A percentile compares a stretch with the other conserved stretches of the same genome.
Conservation (phyloP, 1,140 invertebrate species). For the Coenobita brevimanus region DNA sequence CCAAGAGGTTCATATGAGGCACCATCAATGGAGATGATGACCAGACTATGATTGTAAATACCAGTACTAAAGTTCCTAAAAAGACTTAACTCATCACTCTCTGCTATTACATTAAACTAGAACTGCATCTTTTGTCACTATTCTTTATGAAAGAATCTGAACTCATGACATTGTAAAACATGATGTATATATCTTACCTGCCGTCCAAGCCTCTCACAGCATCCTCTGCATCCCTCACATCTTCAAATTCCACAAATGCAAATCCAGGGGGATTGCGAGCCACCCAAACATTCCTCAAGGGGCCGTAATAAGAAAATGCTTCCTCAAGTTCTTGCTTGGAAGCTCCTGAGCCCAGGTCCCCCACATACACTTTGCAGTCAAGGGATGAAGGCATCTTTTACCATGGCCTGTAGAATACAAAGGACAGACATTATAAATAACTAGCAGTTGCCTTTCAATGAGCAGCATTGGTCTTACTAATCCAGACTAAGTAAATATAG, state of each 20-base stretch:
- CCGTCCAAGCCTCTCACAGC: constrained; percentile 96
- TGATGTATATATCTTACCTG: constrained; percentile 79
- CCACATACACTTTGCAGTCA: constrained; percentile 98
- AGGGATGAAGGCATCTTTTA: constrained; percentile 54
- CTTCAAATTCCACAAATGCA: constrained; percentile 99
- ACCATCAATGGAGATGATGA: no score
- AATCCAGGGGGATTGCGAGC: constrained; percentile 96
- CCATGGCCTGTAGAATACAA: background rate
- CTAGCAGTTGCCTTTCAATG: no score
- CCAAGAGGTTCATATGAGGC: no score
- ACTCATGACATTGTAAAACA: no score
- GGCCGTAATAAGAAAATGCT: constrained; percentile 91
- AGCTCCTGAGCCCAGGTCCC: constrained; percentile 92
- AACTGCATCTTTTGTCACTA: no score
- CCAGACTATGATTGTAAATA: no score
- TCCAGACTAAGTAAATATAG: no score
- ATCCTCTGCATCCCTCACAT: constrained; percentile 96
- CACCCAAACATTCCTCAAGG: constrained; percentile 95
- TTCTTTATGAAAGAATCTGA: no score
- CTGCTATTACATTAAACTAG: no score
- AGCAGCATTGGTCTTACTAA: no score
- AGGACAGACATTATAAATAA: background rate
- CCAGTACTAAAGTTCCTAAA: no score
- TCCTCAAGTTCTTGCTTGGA: constrained; percentile 91
- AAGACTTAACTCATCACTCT: no score